A percentile compares a stretch with the other conserved stretches of the same genome.
Conservation (phyloP, 1,140 invertebrate genomes). For the Chironomus striatipennis region DNA sequence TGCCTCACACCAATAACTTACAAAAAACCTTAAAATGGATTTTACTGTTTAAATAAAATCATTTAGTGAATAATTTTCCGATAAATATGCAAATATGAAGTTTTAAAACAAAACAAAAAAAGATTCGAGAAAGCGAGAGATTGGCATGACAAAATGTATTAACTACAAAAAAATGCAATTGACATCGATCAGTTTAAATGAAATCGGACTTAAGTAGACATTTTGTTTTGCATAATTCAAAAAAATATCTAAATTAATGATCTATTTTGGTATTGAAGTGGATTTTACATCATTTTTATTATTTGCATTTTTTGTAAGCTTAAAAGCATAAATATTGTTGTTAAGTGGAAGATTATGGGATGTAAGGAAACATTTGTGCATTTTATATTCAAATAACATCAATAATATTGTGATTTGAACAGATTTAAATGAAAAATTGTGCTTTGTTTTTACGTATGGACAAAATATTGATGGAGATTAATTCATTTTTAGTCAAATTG, state of each 20-base stretch:
- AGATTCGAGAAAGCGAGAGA: conserved; percentile 1
- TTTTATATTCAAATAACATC: too few species aligned
- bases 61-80: conserved; percentile 15
- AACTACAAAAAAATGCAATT: background rate
- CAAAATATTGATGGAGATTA: too few species aligned
- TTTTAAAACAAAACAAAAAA: background rate
- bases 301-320: background rate
- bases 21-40: background rate
- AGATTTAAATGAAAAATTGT: too few species aligned
- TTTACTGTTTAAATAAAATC: background rate
- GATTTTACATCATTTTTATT: background rate
- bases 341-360: background rate
- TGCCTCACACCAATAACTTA: background rate
- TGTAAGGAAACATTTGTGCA: too few species aligned
- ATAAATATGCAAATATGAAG: conserved; percentile 17
- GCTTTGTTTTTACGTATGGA: too few species aligned
- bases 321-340: background rate
- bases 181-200: background rate
- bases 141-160: conserved; percentile 1
- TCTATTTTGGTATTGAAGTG: background rate
- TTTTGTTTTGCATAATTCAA: conserved; percentile 5
- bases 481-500: too few species aligned
- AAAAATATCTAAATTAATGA: conserved; percentile 10
- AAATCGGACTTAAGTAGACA: background rate
- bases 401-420: too few species aligned